phyloP scores from a whole-genome alignment of 2,888 invertebrate species.

The Sphinx pinastri region DNA sequence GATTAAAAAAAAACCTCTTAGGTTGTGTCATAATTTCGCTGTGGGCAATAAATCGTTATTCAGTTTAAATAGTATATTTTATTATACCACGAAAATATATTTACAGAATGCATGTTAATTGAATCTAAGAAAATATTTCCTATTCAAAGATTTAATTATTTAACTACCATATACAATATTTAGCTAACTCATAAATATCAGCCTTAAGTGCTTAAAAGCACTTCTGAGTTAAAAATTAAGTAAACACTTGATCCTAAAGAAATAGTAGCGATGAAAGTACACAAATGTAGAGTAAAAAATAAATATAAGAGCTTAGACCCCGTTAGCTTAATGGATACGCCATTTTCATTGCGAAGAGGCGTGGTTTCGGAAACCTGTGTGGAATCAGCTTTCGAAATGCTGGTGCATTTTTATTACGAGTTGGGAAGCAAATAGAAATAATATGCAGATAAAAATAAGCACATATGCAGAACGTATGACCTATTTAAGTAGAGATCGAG shows the following conservation, averaged over 20 bases:
- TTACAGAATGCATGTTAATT: too few species aligned
- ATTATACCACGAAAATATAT: too few species aligned
- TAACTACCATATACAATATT: slow-evolving; percentile 5
- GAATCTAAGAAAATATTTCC: neutral
- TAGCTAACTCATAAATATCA: slow-evolving; percentile 9
- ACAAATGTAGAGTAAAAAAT: slow-evolving; percentile 19
- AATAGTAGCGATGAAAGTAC: slow-evolving; percentile 18
- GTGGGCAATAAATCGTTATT: too few species aligned
- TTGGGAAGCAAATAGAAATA: neutral
- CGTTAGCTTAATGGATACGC: slow-evolving; percentile 22
- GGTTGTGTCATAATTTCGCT: too few species aligned
- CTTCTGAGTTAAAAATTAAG: slow-evolving; percentile 8
- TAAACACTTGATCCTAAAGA: slow-evolving; percentile 27
- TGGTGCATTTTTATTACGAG: neutral
- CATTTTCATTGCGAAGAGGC: slow-evolving; percentile 15
- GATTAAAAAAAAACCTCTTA: too few species aligned
- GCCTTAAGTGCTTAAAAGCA: slow-evolving; percentile 18
- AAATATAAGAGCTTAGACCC: slow-evolving; percentile 12
- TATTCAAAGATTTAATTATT: neutral
- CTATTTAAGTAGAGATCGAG: too few species aligned
- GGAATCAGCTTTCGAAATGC: neutral
- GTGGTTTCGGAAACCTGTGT: slow-evolving; percentile 8
- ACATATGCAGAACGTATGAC: too few species aligned
- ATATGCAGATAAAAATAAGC: too few species aligned
- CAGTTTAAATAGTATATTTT: too few species aligned